These are phyloP conservation scores for Vireo altiloquus DNA, from an alignment of 2,113 vertebrate genomes.

Conservation along the genomic window DNA sequence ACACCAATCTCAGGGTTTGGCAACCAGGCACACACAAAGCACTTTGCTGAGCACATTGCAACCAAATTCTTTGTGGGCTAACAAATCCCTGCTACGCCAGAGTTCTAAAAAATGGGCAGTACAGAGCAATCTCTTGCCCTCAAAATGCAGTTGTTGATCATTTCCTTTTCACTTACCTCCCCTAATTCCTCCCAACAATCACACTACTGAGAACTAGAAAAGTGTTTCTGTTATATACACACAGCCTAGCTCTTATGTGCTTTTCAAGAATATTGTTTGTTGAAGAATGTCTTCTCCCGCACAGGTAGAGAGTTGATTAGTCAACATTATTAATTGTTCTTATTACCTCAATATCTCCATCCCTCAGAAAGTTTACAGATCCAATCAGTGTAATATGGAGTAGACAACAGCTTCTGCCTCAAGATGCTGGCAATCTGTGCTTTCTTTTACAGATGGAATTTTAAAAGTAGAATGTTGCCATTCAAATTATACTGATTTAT, in stretches of 20 bases:
- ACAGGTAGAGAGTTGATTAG: neutral
- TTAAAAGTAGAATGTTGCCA: neutral
- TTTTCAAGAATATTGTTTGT: neutral
- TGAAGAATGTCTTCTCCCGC: neutral
- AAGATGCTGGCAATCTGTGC: neutral
- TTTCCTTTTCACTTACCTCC: neutral
- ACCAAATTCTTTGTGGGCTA: neutral
- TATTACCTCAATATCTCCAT: neutral
- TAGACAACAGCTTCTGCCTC: neutral
- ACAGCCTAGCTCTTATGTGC: neutral
- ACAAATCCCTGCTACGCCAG: neutral
- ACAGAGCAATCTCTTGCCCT: neutral
- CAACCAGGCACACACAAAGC: neutral
- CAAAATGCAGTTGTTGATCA: neutral
- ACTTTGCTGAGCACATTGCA: neutral
- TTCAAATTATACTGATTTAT: neutral
- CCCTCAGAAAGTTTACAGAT: neutral
- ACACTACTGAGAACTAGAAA: neutral
- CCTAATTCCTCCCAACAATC: accelerated
- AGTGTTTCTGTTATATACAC: neutral
- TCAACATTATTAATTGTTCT: neutral
- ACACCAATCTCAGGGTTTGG: neutral
- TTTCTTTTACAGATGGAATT: neutral
- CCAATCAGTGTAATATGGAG: neutral
- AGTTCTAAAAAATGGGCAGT: neutral